Base-by-base conservation (phyloP, 2,888 invertebrate genomes). In the Parthenolecanium corni region DNA sequence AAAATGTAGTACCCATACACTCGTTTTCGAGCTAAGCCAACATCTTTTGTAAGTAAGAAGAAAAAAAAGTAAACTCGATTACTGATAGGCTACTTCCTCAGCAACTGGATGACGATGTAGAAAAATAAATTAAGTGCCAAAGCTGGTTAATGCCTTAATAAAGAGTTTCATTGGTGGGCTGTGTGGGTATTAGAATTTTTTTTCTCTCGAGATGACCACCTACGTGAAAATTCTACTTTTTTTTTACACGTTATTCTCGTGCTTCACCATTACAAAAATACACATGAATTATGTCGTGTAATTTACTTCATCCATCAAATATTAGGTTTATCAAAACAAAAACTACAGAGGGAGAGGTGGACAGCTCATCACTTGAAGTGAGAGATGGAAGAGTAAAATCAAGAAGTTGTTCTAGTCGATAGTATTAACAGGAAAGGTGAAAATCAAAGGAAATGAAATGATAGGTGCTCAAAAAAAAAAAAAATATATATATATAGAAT, bases 241-340 rank as follows among this genome's bases (percentile, higher is more conserved):
- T 31, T 31, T 9, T 31, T 31, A 6, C 5, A 31, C 4, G 4
- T 31, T 31, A 31, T 31, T 31, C 31, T 31, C 31, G 31, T 31
- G 31, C 4, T 31, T 31, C 9, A 31, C 31, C 9, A 31, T 31
- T n/a, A 54, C 9, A 53, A 40, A 53, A 12, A 16, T 6, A 24
- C 24, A 24, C 31, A 31, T 31, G 9, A 9, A 31, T 31, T 4
- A 31, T 31, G 31, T 4, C 4, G 49, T 38, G 16, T 61, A 61
- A 61, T 61, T n/a, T 61, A 61, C 61, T 61, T 61, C 40, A 61
- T 61, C 31, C 49, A 51, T 61, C 61, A 61, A 61, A 31, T 31
- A 31, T 31, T 31, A 9, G 4, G 51, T 61, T 61, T 61, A 51
- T 23, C 20, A 18, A 54, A 6, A 14, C 38, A 40, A 54, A 25